Evolutionary conservation across 2,113 vertebrate species (phyloP), one percentile per base, ranked within the genome.

Genomic region (Cyanistes caeruleus): DNA sequence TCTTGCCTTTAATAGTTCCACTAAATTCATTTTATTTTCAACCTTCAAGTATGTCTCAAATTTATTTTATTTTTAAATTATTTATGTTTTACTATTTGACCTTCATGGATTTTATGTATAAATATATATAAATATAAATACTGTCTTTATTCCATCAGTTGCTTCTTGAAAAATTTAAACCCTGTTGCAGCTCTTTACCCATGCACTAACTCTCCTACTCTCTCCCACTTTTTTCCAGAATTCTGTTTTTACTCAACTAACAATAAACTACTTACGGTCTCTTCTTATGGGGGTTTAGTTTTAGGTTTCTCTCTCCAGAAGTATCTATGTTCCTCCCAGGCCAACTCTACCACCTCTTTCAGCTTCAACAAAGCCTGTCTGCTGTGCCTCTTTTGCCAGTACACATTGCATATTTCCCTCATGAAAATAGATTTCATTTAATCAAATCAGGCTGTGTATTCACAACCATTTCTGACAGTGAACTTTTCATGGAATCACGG

Each of bases 161-260:
- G 4, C 62, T 86, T 80, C 92, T 92, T 94, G 60, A 92, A 93
- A 96, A 95, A 85, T 88, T 91, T 81, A 80, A 80, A 64, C 72
- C 53, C 44, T 55, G 28, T 74, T 74, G 52, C 39, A 77, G 59
- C 49, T 56, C 41, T 93, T 84, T 88, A 56, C 20, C 60, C 18
- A 5, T 46, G 14, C 3, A 1, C 27, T 90, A 67, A 10, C 30
- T 76, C 46, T 72, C 30, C 46, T 4, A 1, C n/a, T 25, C 60
- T 49, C 60, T 75, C 60, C n/a, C 7, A 51, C 22, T 77, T 60
- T 64, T 63, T 75, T 73, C 67, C 63, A 88, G 84, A 85, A 77
- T 58, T 79, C 90, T 85, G 43, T 67, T 96, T 97, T 88, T 55
- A 77, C 33, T 96, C 84, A 63, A 17, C 64, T 86, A 91, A 84